Evolutionary conservation across 2,888 invertebrate species (phyloP).

Genomic region (Drosophila bunnanda): DNA sequence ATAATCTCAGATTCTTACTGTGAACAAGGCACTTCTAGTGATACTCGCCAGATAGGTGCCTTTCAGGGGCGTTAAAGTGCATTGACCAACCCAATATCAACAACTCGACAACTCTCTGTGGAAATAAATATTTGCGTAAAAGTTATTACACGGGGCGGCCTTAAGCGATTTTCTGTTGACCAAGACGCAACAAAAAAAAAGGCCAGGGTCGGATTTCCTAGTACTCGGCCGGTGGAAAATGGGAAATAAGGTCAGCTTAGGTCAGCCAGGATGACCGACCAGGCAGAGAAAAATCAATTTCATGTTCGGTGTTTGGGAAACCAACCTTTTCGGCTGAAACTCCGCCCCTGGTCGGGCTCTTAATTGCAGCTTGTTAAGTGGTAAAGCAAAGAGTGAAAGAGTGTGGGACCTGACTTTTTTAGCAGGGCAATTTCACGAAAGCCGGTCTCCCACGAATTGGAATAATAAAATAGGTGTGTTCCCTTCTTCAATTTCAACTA

Average conservation of each 20-base stretch:
- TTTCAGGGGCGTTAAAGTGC: constrained; percentile 36
- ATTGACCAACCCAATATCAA: constrained; percentile 43
- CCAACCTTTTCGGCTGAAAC: neutral
- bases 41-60: constrained; percentile 6
- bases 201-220: constrained; percentile 37
- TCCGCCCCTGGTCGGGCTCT: constrained; percentile 32
- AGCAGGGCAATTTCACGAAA: constrained; percentile 22
- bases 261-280: constrained; percentile 29
- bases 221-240: neutral
- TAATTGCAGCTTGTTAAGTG: constrained; percentile 43
- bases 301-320: neutral
- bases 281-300: constrained; percentile 28
- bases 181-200: constrained; percentile 29
- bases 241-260: constrained; percentile 30
- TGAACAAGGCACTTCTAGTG: constrained; percentile 1
- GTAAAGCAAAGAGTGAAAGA: constrained; percentile 34
- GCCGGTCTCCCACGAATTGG: constrained; percentile 9
- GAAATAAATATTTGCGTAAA: constrained; percentile 40
- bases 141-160: constrained; percentile 33
- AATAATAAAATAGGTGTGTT: neutral
- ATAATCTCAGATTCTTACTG: neutral
- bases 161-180: constrained; percentile 27
- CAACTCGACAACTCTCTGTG: constrained; percentile 27
- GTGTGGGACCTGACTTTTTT: constrained; percentile 21
- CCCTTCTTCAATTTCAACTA: neutral